Evolutionary conservation across 2,113 vertebrate species (phyloP).

Genomic region (Xiphias gladius): DNA sequence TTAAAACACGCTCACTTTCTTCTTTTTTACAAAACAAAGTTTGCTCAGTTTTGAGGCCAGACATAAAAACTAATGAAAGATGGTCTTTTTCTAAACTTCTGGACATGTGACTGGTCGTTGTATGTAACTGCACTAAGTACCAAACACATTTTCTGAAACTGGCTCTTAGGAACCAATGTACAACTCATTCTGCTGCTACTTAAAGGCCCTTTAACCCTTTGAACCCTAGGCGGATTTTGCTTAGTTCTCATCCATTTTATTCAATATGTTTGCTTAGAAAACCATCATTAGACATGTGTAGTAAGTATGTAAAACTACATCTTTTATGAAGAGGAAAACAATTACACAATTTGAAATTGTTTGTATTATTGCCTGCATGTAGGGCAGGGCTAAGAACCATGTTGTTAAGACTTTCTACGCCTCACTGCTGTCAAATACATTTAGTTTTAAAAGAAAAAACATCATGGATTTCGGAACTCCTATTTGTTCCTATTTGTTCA

Average conservation of each 20-base stretch:
- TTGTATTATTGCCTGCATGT: background rate
- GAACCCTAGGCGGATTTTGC: background rate
- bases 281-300: background rate
- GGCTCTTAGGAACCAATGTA: background rate
- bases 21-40: background rate
- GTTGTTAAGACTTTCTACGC: background rate
- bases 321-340: background rate
- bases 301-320: background rate
- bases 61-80: background rate
- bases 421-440: background rate
- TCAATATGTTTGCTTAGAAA: background rate
- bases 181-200: background rate
- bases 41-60: background rate
- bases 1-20: constrained; percentile 4
- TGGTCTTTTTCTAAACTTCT: background rate
- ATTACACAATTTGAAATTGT: background rate
- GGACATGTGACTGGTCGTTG: too few relatives aligned
- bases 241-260: background rate
- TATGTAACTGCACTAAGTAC: background rate
- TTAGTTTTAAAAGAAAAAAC: background rate
- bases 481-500: too few relatives aligned
- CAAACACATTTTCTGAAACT: background rate
- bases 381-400: background rate
- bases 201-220: background rate
- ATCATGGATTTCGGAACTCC: too few relatives aligned